Conservation (phyloP, 2,113 vertebrate genomes). For the Macrotis lagotis region DNA sequence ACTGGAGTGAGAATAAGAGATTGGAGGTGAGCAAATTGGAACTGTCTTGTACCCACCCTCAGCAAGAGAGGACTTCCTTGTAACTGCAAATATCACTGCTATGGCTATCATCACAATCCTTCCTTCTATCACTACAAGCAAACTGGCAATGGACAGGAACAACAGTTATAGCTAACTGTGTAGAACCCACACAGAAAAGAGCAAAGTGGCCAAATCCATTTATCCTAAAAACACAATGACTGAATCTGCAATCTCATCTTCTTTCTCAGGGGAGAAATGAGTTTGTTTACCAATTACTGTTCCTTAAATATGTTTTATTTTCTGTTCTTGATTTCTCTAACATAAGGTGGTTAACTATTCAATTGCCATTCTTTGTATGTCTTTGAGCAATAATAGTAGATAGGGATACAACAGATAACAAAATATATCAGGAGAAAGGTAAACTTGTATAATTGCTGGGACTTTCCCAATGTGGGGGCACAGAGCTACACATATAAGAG, state of each 20-base stretch:
- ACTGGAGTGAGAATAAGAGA: neutral
- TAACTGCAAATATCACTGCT: neutral
- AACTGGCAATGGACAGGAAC: neutral
- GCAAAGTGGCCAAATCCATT: neutral
- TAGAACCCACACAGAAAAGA: neutral
- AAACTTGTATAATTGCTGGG: neutral
- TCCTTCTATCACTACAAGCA: neutral
- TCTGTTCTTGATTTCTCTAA: neutral
- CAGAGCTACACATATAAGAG: neutral
- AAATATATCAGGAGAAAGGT: neutral
- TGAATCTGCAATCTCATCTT: neutral
- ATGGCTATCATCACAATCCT: neutral
- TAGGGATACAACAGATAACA: neutral
- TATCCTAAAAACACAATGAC: neutral
- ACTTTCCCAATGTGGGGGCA: neutral
- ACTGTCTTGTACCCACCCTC: neutral
- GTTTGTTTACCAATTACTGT: neutral
- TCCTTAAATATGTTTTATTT: neutral
- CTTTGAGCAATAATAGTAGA: neutral
- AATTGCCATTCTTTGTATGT: neutral
- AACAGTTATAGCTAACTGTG: neutral
- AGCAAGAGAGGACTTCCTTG: neutral
- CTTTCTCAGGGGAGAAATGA: neutral
- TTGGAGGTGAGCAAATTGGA: neutral
- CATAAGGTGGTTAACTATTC: neutral